Base-by-base conservation (phyloP, 2,113 vertebrate species). In the Lycocorax pyrrhopterus region DNA sequence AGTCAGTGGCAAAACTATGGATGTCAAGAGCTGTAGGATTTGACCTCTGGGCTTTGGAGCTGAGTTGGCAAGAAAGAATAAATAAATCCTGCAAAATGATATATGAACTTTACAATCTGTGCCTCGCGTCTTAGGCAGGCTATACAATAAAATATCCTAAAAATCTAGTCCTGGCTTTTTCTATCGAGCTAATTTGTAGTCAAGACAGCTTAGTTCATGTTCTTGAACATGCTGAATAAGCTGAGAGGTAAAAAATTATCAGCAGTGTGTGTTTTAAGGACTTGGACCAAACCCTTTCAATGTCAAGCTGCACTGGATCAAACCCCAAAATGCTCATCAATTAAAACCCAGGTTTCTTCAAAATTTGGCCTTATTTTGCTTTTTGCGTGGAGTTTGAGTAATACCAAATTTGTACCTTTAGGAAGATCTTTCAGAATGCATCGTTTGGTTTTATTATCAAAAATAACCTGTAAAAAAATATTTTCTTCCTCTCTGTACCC, bases 1-100 rank as follows among this genome's bases (percentile, higher is more conserved):
- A 88, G 93, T 90, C 92, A 86, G 64, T 81, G 90, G 76, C 79
- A 80, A 64, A 96, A 68, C 47, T 90, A 46, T 67, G 90, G 88
- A 49, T 83, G 87, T 68, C 64, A 67, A 64, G 80, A 71, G n/a
- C 49, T 84, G 83, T 44, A 82, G 86, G 83, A 75, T 81, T 89
- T 92, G 90, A 93, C 90, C 90, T 89, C 77, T 66, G 80, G 63
- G 60, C 47, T 94, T 82, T 71, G 93, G 63, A 94, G 76, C 75
- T 92, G 56, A 64, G 29, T 47, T 88, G 87, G 86, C 83, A 94
- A 75, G 84, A 64, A 94, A 72, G n/a, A 69, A 91, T 62, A 94
- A 91, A 97, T 94, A 95, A 94, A 95, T 82, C 68, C n/a, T 71
- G 44, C 35, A 64, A 97, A 90, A 84, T 82, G 44, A 92, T 89